Percentiles rank a stretch among this genome's conserved stretches.
phyloP scores from a whole-genome alignment of 1,140 invertebrate species.

The Bradysia coprophila region DNA sequence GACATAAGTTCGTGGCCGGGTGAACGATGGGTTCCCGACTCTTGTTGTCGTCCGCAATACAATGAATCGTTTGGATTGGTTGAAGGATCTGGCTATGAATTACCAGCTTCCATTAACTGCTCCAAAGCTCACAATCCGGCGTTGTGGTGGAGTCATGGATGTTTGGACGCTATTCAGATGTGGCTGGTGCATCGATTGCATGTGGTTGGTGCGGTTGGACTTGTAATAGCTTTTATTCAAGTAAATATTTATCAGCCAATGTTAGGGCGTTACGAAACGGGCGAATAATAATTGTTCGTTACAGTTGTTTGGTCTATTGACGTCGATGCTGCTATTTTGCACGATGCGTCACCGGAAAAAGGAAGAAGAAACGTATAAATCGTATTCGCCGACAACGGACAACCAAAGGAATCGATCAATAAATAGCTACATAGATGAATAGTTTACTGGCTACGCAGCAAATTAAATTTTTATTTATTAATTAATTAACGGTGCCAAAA shows the following conservation, averaged over 20 bases:
- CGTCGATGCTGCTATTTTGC: conserved; percentile 58
- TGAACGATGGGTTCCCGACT: conserved; percentile 53
- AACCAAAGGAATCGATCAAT: not conserved
- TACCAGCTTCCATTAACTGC: conserved; percentile 16
- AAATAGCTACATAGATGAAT: not conserved
- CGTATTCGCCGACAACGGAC: conserved; percentile 38
- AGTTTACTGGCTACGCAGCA: too few relatives aligned
- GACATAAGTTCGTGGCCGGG: conserved; percentile 58
- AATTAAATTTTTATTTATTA: too few relatives aligned
- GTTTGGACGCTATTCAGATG: conserved; percentile 40
- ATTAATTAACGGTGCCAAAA: too few relatives aligned
- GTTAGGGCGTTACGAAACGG: not conserved
- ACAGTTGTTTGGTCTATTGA: conserved; percentile 51
- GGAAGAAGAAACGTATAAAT: conserved; percentile 45
- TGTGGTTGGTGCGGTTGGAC: conserved; percentile 45
- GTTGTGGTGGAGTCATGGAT: conserved; percentile 46
- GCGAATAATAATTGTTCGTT: conserved; percentile 13
- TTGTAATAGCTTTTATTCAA: conserved; percentile 50
- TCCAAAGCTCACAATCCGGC: conserved; percentile 30
- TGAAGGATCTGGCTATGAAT: conserved; percentile 25
- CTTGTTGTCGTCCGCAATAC: conserved; percentile 48
- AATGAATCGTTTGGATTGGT: conserved; percentile 16
- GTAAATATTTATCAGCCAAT: conserved; percentile 11
- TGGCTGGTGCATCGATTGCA: conserved; percentile 50
- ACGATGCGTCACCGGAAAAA: conserved; percentile 51